Base-by-base conservation (phyloP, 2,888 invertebrate genomes). In the Synergus laeviventris region DNA sequence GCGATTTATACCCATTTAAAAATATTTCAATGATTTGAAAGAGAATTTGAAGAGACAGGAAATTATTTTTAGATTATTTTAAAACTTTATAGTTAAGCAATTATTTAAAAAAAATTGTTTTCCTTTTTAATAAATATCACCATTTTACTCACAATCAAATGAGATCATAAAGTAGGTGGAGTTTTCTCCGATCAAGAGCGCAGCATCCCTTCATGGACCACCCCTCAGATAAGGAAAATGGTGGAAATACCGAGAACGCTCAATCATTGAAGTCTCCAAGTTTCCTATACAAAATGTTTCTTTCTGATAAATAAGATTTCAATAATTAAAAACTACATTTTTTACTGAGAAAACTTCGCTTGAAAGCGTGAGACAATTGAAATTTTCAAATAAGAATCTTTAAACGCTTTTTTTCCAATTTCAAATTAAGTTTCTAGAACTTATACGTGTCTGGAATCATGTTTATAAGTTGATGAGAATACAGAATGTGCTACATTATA, bases 171-270 rank as follows among this genome's bases (percentile, higher is more conserved):
- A 45, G 45, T 66, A 49, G 66, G 66, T 66, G 66, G 66, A 66
- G 66, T 66, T 49, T 16, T 45, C 45, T 64, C 21, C 16, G 42
- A 42, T 64, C 18, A 9, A 42, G 21, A 64, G 66, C 66, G 66
- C 66, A 66, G 66, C 66, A 66, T 66, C 66, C 66, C 66, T 66
- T 24, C 66, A 24, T 45, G 66, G 66, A 66, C 66, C 66, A 66
- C 45, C 42, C 66, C 31, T 45, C 18, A 8, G 66, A 45, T 31
- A 66, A 2, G 45, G 45, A 66, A 66, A 66, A 66, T 66, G 66
- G 66, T 66, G 45, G 66, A 49, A 45, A 45, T 66, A 56, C 11
- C 11, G 9, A 56, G 56, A 21, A 7, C 9, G 9, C 2, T 18
- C n/a, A 21, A 66, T 66, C 66, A 31, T 61, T 61, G 24, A 66